Base-by-base conservation (phyloP, 2,797 vertebrate genomes). In the Danio albolineatus region DNA sequence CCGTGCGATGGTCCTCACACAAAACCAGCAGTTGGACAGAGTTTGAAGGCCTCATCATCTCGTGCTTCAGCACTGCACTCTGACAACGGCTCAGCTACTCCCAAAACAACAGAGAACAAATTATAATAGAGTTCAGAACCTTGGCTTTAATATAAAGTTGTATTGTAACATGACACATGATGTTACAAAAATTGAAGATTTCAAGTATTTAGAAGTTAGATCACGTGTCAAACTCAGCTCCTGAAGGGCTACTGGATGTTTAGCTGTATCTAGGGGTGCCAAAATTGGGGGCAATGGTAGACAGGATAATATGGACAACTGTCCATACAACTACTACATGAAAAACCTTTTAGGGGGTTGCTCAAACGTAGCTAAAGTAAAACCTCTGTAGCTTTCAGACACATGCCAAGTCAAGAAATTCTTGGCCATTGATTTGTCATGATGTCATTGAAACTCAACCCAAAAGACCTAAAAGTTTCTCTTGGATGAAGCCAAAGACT, bases 41-140 rank as follows among this genome's bases (percentile, higher is more conserved):
- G 92, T 98, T 99, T 82, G 98, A 98, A 2, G 98, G 97, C 62
- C 97, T 95, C 98, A 99, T 99, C 94, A 99, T 95, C 91, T 99
- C 98, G 4, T 98, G 96, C 90, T 98, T 99, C 87, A 95, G 88
- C 75, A 98, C 96, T 36, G 92, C 96, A 36, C 93, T 94, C 84
- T 96, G 95, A 92, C 98, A 99, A 85, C 95, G 95, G 86, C 92
- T 96, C 89, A 99, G 91, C 95, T 98, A 90, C 57, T 89, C 81
- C 51, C 57, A 89, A 86, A 69, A 41, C 56, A 67, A 74, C 53
- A 71, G 44, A 39, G 19, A 61, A 59, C 70, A 64, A 67, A 74
- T 67, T n/a, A 74, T 57, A 71, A 70, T 54, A 44, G 13, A 62
- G 38, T 73, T 65, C 19, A 79, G 17, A 79, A 46, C 5, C 16